Percentiles rank a stretch among this genome's conserved stretches.
phyloP scores from a whole-genome alignment of 2,888 invertebrate genomes.

The Autographa gamma region DNA sequence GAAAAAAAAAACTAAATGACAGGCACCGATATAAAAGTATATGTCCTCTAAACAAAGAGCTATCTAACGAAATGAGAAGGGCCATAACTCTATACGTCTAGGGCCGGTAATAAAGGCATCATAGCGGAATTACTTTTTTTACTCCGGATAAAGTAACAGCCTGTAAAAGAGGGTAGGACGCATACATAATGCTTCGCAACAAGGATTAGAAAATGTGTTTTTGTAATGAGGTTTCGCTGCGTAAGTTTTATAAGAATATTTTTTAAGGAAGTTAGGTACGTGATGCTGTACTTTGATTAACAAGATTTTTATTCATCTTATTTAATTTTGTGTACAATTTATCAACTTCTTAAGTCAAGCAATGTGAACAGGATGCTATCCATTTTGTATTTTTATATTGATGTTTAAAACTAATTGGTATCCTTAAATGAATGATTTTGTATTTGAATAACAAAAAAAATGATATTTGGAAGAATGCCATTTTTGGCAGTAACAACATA shows the following conservation, averaged over 20 bases:
- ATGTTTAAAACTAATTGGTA: too few species aligned
- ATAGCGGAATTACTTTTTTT: constrained; percentile 75
- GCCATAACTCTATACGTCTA: constrained; percentile 71
- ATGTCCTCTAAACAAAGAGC: constrained; percentile 67
- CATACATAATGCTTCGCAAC: constrained; percentile 54
- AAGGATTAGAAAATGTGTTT: constrained; percentile 52
- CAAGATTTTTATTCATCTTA: too few species aligned
- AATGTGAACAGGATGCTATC: too few species aligned
- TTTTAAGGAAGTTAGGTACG: neutral
- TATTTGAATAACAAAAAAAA: too few species aligned
- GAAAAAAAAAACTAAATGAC: constrained; percentile 52
- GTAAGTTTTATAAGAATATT: constrained; percentile 14
- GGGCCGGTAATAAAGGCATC: constrained; percentile 74
- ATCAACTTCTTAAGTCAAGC: too few species aligned
- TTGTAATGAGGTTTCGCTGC: constrained; percentile 47
- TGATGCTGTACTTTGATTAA: neutral
- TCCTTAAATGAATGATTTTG: too few species aligned
- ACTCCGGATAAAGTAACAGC: constrained; percentile 69
- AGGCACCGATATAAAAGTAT: constrained; percentile 59
- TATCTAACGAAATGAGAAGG: constrained; percentile 69
- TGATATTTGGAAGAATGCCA: too few species aligned
- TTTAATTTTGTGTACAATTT: too few species aligned
- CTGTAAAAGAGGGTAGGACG: constrained; percentile 58
- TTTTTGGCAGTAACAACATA: too few species aligned
- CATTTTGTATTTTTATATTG: too few species aligned